A percentile compares a stretch with the other conserved stretches of the same genome.
These are phyloP conservation scores for Antheraea pernyi DNA, from an alignment of 1,140 invertebrate genomes.

Conservation along the genomic window DNA sequence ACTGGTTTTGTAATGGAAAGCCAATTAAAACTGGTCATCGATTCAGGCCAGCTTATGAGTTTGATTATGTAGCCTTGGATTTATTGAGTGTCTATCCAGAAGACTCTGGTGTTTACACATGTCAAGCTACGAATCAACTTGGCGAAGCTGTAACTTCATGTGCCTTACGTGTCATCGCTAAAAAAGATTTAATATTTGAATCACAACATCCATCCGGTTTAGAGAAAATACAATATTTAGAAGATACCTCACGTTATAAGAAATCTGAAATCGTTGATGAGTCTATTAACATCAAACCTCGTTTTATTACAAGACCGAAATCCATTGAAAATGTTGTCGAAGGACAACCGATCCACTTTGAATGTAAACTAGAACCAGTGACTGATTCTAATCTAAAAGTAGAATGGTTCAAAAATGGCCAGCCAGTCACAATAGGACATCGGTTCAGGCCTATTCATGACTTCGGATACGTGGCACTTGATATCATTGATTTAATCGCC, in stretches of 20 bases:
- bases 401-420: constrained; percentile 96
- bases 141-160: constrained; percentile 97
- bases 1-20: constrained; percentile 97
- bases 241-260: constrained; percentile 92
- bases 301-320: constrained; percentile 92
- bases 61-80: constrained; percentile 98
- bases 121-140: constrained; percentile 93
- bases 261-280: constrained; percentile 91
- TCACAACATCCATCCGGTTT: constrained; percentile 92
- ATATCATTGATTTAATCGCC: constrained; percentile 94
- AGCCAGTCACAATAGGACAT: constrained; percentile 92
- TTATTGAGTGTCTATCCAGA: constrained; percentile 97
- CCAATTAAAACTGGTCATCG: constrained; percentile 94
- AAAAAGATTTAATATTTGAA: constrained; percentile 91
- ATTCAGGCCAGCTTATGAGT: constrained; percentile 97
- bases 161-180: constrained; percentile 92
- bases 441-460: constrained; percentile 97
- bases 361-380: constrained; percentile 97
- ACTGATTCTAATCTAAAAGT: constrained; percentile 96
- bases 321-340: constrained; percentile 92
- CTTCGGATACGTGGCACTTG: constrained; percentile 96
- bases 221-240: constrained; percentile 94
- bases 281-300: constrained; percentile 89
- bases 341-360: constrained; percentile 97
- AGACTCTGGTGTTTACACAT: constrained; percentile 97